These are phyloP conservation scores for Drosophila anomelani DNA, from an alignment of 2,888 invertebrate genomes.

Conservation along the genomic window DNA sequence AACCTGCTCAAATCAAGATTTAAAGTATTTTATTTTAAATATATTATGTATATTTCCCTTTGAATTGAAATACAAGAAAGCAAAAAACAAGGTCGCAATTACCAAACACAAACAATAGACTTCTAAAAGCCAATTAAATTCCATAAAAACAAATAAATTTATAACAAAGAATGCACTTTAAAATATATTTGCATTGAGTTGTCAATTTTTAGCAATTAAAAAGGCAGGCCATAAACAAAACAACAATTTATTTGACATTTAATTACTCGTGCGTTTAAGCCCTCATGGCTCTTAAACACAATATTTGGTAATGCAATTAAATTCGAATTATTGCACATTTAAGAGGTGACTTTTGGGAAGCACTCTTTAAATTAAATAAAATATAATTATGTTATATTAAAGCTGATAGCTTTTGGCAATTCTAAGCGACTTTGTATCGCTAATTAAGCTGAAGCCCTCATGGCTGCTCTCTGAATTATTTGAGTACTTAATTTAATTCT, in stretches of 20 bases:
- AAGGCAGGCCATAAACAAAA: conserved; percentile 3
- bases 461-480: conserved; percentile 14
- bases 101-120: not conserved
- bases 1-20: not conserved
- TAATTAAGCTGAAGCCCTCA: conserved; percentile 9
- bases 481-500: conserved; percentile 18
- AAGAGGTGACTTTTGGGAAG: not conserved
- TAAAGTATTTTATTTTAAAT: not conserved
- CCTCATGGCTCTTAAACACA: not conserved
- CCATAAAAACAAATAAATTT: not conserved
- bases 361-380: not conserved
- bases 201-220: conserved; percentile 9
- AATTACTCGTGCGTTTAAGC: conserved; percentile 2
- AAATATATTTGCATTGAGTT: conserved; percentile 11
- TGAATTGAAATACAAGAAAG: not conserved
- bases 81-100: not conserved
- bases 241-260: conserved; percentile 6
- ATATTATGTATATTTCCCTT: not conserved
- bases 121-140: conserved; percentile 3
- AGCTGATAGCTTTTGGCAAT: not conserved
- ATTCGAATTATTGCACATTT: not conserved
- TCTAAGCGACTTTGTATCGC: not conserved
- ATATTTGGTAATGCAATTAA: conserved; percentile 1
- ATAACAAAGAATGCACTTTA: not conserved
- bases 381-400: not conserved